A percentile compares a stretch with the other conserved stretches of the same genome.
phyloP scores from a whole-genome alignment of 2,797 vertebrate genomes.

The Pseudomugil gertrudae region DNA sequence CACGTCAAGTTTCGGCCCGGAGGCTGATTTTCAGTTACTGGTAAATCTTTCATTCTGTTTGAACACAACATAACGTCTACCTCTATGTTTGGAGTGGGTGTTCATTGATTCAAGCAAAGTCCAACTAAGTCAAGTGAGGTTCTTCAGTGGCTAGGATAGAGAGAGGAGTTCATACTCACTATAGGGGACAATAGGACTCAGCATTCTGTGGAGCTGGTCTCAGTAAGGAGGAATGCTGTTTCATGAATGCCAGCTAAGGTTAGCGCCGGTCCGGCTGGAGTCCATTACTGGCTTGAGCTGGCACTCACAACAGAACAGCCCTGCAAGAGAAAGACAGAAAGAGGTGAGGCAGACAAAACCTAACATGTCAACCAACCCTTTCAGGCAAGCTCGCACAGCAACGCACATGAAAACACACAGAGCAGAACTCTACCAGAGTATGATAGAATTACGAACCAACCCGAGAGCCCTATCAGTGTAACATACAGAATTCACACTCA shows the following conservation, averaged over 20 bases:
- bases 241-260: constrained; percentile 78
- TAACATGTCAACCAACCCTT: constrained; percentile 63
- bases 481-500: constrained; percentile 41
- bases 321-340: constrained; percentile 43
- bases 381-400: constrained; percentile 45
- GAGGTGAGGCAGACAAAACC: constrained; percentile 60
- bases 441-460: constrained; percentile 67
- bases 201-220: constrained; percentile 87
- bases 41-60: constrained; percentile 29
- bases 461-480: constrained; percentile 56
- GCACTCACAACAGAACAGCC: constrained; percentile 73
- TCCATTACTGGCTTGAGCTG: constrained; percentile 81
- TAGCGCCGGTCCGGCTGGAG: constrained; percentile 77
- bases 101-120: constrained; percentile 78
- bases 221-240: constrained; percentile 81
- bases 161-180: constrained; percentile 78
- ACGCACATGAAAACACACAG: constrained; percentile 48
- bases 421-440: constrained; percentile 36
- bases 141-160: constrained; percentile 27
- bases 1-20: constrained; percentile 37
- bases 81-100: constrained; percentile 23
- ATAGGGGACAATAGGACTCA: constrained; percentile 88
- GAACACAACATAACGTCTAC: constrained; percentile 41
- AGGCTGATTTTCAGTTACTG: constrained; percentile 28
- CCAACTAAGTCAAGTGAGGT: constrained; percentile 45